Evolutionary conservation across 2,888 invertebrate genomes (phyloP).

Genomic region (Drosophila stalkeri): DNA sequence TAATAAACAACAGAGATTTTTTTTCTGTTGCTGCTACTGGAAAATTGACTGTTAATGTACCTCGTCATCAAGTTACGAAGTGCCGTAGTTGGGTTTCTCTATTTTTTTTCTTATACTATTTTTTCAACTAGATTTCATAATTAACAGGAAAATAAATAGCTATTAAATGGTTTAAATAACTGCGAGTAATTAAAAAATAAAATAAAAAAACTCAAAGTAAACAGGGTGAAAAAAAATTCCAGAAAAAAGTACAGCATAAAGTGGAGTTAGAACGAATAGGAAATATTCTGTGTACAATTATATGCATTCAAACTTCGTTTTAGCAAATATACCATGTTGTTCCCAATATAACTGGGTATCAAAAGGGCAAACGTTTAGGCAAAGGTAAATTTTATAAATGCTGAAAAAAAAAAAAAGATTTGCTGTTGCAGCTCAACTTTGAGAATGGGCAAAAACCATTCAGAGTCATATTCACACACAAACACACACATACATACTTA

Average conservation of each 20-base stretch:
- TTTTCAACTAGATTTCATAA: constrained; percentile 46
- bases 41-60: constrained; percentile 65
- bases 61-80: constrained; percentile 22
- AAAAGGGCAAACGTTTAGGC: constrained; percentile 40
- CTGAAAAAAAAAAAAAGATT: constrained; percentile 7
- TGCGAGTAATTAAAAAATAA: constrained; percentile 57
- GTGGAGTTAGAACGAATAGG: neutral
- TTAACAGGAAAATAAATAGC: constrained; percentile 69
- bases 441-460: constrained; percentile 40
- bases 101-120: neutral
- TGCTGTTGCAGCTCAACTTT: constrained; percentile 42
- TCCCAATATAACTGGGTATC: neutral
- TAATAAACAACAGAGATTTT: constrained; percentile 2
- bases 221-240: constrained; percentile 4
- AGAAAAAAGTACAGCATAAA: neutral
- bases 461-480: constrained; percentile 32
- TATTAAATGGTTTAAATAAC: constrained; percentile 73
- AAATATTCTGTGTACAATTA: neutral
- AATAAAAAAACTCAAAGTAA: constrained; percentile 30
- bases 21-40: constrained; percentile 11
- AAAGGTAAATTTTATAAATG: constrained; percentile 31
- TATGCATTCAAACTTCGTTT: neutral
- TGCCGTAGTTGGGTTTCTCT: neutral
- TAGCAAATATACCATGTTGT: neutral
- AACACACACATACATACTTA: constrained; percentile 15